Conservation (phyloP, 2,888 invertebrate genomes). For the Patella ulyssiponensis region DNA sequence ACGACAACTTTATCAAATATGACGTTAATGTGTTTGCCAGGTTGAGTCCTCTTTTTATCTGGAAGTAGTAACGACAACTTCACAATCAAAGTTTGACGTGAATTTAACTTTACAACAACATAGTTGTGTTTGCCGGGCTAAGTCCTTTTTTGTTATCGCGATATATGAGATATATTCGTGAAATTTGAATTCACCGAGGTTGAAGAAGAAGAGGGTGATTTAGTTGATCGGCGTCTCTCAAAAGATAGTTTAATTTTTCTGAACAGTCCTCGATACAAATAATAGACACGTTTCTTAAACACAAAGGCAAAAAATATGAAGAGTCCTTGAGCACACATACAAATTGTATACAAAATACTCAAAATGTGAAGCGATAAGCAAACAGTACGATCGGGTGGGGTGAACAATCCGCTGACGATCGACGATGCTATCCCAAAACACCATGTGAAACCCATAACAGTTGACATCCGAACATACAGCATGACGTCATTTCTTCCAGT, state of each 20-base stretch:
- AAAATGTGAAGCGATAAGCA: slow-evolving; percentile 55
- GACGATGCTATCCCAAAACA: slow-evolving; percentile 63
- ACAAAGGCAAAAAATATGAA: slow-evolving; percentile 65
- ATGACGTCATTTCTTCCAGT: slow-evolving; percentile 61
- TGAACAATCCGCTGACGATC: slow-evolving; percentile 54
- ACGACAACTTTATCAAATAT: too few species aligned
- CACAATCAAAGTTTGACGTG: too few species aligned
- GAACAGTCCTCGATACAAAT: slow-evolving; percentile 46
- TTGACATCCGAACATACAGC: slow-evolving; percentile 64
- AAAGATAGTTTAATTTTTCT: slow-evolving; percentile 15
- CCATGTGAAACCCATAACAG: slow-evolving; percentile 68
- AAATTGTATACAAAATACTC: slow-evolving; percentile 57
- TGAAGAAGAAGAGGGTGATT: background rate
- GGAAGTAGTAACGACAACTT: too few species aligned
- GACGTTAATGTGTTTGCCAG: too few species aligned
- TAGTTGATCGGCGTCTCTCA: background rate
- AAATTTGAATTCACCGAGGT: too few species aligned
- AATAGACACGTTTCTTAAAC: slow-evolving; percentile 54
- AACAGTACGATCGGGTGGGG: slow-evolving; percentile 37
- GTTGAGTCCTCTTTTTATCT: too few species aligned
- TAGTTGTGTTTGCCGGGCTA: too few species aligned
- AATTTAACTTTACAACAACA: too few species aligned
- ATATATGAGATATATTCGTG: too few species aligned
- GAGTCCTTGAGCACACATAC: slow-evolving; percentile 63
- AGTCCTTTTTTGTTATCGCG: too few species aligned